These are phyloP conservation scores for Pteromalus puparum DNA, from an alignment of 1,140 invertebrate genomes.

Conservation along the genomic window DNA sequence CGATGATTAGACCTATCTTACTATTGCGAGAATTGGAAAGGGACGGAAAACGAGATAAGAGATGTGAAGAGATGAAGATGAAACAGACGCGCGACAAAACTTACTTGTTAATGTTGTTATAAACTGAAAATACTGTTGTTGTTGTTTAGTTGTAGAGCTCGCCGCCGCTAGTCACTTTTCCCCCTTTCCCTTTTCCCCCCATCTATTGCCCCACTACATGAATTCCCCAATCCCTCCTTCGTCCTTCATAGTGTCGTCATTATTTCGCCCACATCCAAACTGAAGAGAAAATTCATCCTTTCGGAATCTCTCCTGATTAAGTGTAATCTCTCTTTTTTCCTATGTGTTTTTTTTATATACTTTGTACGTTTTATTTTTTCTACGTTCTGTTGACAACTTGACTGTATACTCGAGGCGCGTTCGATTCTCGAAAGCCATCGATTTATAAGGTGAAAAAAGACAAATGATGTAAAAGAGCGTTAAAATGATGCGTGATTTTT, in stretches of 20 bases:
- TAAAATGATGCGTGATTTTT: conserved; percentile 50
- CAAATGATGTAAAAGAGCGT: conserved; percentile 33
- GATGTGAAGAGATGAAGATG: conserved; percentile 48
- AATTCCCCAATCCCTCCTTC: conserved; percentile 21
- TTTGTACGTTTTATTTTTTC: conserved; percentile 50
- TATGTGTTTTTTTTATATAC: conserved; percentile 41
- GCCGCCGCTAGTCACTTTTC: conserved; percentile 75
- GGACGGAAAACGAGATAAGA: conserved; percentile 36
- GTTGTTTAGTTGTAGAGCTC: conserved; percentile 77
- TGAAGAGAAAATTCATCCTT: conserved; percentile 42
- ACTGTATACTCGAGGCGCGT: conserved; percentile 53
- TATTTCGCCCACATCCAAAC: conserved; percentile 29
- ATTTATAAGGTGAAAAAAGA: conserved; percentile 12
- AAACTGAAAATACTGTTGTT: conserved; percentile 76
- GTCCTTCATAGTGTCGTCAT: conserved; percentile 15
- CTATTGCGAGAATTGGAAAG: conserved; percentile 47
- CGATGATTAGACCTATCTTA: neutral
- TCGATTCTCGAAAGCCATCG: conserved; percentile 48
- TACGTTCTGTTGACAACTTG: conserved; percentile 53
- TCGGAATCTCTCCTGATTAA: conserved; percentile 42
- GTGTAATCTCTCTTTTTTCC: conserved; percentile 44
- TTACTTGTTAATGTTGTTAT: conserved; percentile 77
- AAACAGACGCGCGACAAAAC: conserved; percentile 68
- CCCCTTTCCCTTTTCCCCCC: conserved; percentile 56
- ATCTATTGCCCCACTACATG: conserved; percentile 17